Conservation (phyloP, 2,888 invertebrate genomes). For the Branchellion lobata region DNA sequence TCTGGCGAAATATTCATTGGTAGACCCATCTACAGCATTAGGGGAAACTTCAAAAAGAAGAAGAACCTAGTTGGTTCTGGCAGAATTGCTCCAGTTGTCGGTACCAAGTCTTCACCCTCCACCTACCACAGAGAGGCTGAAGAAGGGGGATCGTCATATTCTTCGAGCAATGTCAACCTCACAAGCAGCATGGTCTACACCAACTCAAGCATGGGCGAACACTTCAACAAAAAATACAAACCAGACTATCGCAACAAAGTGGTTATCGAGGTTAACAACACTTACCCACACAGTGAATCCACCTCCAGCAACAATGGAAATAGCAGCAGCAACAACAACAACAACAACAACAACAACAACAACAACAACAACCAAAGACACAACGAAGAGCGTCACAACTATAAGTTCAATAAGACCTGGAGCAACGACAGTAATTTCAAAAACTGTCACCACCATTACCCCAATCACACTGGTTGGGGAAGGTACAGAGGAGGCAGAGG, state of each 20-base stretch:
- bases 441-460: neutral
- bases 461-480: neutral
- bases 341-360: neutral
- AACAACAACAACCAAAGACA: neutral
- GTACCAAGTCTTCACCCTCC: neutral
- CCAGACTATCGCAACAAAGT: neutral
- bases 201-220: neutral
- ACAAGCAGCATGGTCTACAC: neutral
- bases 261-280: neutral
- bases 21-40: neutral
- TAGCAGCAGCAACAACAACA: neutral
- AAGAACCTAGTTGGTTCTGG: slow-evolving; percentile 27
- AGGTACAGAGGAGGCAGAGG: neutral
- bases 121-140: neutral
- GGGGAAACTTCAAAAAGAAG: slow-evolving; percentile 31
- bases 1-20: slow-evolving; percentile 25
- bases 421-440: neutral
- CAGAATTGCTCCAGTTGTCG: slow-evolving; percentile 23
- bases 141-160: neutral
- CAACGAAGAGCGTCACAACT: neutral
- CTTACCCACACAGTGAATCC: neutral
- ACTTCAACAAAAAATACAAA: slow-evolving; percentile 12
- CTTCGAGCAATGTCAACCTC: neutral
- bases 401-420: neutral
- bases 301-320: neutral